Evolutionary conservation across 2,888 invertebrate species (phyloP), one percentile per base, ranked within the genome.

Genomic region (Micoletzkya japonica): DNA sequence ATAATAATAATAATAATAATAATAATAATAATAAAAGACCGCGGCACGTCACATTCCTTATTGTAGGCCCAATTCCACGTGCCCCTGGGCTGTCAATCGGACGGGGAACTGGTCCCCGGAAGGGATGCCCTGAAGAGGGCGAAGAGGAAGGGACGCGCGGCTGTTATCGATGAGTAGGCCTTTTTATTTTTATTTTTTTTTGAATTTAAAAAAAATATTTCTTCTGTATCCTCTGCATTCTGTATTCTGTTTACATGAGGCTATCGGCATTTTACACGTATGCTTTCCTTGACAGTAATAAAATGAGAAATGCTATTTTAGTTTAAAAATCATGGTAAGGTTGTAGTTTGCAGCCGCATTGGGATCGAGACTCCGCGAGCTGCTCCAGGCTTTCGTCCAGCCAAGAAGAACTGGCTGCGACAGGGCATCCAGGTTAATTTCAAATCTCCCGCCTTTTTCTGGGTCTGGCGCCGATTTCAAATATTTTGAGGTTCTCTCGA

Each of bases 31-130:
- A n/a, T n/a, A n/a, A n/a, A n/a, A n/a, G n/a, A n/a, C n/a, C n/a
- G n/a, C n/a, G n/a, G n/a, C n/a, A n/a, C n/a, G n/a, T n/a, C n/a
- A 4, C 50, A 50, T 24, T 1, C n/a, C 52, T n/a, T 39, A 10
- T 26, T 39, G 24, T 34, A 64, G 64, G 64, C 64, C 14, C 64
- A 64, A 28, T 36, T 64, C n/a, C 52, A 50, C 64, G 52, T 52
- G 6, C 64, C 64, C 7, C 50, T 64, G 20, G 64, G 64, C 7
- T 64, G 52, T 36, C 52, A 36, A 20, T 36, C 36, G 36, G 67
- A 67, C 26, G 67, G 67, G 7, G 67, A 67, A 57, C 39, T 57
- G 26, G 67, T 57, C 26, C 67, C 67, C 14, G 67, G 67, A 20
- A 56, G 28, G 49, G 67, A 67, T 7, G 67, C 57, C 30, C 39